phyloP scores from a whole-genome alignment of 2,113 vertebrate genomes.

The Apteryx mantelli region DNA sequence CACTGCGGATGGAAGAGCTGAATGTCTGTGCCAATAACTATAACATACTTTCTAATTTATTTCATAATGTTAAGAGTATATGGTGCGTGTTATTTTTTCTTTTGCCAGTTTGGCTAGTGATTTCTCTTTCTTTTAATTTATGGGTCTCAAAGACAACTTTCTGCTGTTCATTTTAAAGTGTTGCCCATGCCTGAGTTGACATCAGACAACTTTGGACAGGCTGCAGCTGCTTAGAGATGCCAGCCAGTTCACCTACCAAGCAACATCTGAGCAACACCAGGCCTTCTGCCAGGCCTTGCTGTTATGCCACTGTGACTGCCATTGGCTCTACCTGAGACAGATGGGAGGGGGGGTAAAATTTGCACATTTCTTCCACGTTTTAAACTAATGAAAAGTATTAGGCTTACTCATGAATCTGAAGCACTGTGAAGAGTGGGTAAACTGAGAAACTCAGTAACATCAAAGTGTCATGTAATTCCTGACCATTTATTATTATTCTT shows the following conservation, averaged over 20 bases:
- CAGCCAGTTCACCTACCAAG: background rate
- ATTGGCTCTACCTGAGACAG: background rate
- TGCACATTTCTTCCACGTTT: background rate
- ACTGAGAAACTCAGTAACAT: background rate
- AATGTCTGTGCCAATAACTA: background rate
- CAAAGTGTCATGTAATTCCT: background rate
- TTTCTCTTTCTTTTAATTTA: constrained; percentile 11
- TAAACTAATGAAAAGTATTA: background rate
- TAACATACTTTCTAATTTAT: background rate
- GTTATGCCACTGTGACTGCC: background rate
- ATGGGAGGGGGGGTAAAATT: background rate
- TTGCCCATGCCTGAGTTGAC: background rate
- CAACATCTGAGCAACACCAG: background rate
- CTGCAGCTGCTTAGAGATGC: background rate
- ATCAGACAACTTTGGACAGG: background rate
- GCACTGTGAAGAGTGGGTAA: background rate
- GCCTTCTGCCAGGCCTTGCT: background rate
- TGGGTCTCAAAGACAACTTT: background rate
- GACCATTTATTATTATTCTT: background rate
- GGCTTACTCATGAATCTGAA: background rate
- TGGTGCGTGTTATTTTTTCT: background rate
- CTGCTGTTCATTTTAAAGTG: background rate
- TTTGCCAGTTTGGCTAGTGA: background rate
- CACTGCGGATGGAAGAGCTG: background rate
- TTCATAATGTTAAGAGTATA: background rate